These are phyloP conservation scores for Lepidothrix coronata DNA, from an alignment of 2,113 vertebrate species.

Conservation along the genomic window DNA sequence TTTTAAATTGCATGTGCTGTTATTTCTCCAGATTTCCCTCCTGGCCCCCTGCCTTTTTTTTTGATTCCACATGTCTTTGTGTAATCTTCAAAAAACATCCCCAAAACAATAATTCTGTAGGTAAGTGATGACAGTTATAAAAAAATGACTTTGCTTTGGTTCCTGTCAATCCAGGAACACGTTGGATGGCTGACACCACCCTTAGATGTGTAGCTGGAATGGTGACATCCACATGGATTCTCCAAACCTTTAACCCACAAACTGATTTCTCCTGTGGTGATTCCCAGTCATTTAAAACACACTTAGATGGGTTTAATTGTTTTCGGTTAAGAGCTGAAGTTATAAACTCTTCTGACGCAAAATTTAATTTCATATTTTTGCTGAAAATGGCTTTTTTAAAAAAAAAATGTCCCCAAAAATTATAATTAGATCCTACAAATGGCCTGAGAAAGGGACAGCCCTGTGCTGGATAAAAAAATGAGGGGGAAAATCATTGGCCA, in stretches of 20 bases:
- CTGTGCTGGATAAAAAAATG: not conserved
- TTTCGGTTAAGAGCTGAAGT: not conserved
- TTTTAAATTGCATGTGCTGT: not conserved
- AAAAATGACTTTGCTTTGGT: not conserved
- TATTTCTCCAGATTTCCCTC: not conserved
- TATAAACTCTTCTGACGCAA: not conserved
- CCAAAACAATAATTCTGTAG: not conserved
- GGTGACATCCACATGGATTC: rapidly evolving
- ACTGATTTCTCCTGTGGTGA: not conserved
- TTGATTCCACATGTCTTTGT: not conserved
- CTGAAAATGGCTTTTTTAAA: not conserved
- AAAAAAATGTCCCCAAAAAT: not conserved
- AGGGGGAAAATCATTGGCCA: not conserved
- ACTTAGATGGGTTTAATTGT: not conserved
- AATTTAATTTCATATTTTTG: not conserved
- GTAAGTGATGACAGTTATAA: not conserved
- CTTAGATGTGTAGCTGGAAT: not conserved
- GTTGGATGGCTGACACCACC: not conserved
- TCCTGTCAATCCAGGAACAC: not conserved
- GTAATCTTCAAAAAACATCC: not conserved
- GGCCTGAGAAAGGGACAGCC: not conserved
- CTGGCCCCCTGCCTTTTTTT: not conserved
- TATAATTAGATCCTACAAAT: not conserved
- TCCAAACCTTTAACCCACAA: not conserved
- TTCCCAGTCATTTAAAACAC: not conserved